phyloP scores from a whole-genome alignment of 2,113 vertebrate genomes.

The Leucosticte australis region DNA sequence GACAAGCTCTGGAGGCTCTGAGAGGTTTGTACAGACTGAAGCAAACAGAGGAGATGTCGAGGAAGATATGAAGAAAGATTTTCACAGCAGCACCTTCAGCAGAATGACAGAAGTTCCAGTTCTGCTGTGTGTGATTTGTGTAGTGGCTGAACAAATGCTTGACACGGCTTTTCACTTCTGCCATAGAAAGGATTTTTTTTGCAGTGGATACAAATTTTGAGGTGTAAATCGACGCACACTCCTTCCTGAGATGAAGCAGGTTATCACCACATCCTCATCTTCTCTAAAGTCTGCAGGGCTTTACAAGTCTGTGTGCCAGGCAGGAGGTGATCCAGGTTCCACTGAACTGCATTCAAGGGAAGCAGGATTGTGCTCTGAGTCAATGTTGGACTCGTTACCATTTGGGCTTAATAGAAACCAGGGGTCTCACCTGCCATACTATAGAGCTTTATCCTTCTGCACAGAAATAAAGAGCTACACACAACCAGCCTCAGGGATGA shows the following conservation, averaged over 20 bases:
- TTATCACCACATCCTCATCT: background rate
- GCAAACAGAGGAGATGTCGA: background rate
- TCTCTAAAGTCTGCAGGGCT: background rate
- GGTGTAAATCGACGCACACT: background rate
- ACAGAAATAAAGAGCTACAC: background rate
- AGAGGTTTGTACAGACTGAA: background rate
- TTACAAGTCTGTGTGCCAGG: background rate
- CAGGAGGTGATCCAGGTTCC: background rate
- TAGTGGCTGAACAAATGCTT: background rate
- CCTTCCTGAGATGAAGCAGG: background rate
- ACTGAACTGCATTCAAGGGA: background rate
- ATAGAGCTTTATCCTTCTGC: background rate
- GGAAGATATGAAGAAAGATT: background rate
- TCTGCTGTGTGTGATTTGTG: background rate
- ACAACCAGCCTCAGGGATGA: background rate
- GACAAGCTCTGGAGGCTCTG: background rate
- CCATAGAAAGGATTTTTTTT: background rate
- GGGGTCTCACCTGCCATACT: background rate
- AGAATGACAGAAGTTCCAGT: background rate
- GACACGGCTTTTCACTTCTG: background rate
- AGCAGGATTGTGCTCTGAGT: background rate
- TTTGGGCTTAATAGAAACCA: background rate
- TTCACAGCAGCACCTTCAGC: background rate
- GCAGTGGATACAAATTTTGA: background rate
- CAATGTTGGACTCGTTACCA: fast-evolving